Percentiles rank a stretch among this genome's conserved stretches.
phyloP scores from a whole-genome alignment of 2,113 vertebrate genomes.

The Leptodactylus fuscus region DNA sequence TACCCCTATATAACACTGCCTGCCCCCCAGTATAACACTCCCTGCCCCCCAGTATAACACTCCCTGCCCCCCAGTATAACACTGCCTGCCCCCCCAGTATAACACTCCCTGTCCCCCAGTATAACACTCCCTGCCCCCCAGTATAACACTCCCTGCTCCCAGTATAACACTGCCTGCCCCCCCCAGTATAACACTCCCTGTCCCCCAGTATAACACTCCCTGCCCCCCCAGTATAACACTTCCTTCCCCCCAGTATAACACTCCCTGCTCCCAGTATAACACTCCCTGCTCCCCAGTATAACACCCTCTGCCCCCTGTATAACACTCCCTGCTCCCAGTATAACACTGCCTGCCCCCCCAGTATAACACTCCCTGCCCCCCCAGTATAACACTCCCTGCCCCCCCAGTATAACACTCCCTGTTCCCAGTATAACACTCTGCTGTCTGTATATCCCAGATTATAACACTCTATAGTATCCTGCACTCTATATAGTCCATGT shows the following conservation, averaged over 20 bases:
- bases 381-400: too few species aligned
- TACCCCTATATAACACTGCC: not conserved
- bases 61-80: not conserved
- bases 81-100: not conserved
- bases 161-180: not conserved
- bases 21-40: not conserved
- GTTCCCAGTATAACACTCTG: not conserved
- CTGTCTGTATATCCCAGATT: not conserved
- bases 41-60: not conserved
- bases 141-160: not conserved
- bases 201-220: not conserved
- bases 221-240: not conserved
- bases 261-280: too few species aligned
- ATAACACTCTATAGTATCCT: not conserved
- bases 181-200: not conserved
- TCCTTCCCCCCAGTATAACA: too few species aligned
- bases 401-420: too few species aligned
- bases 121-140: not conserved
- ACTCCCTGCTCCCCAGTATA: too few species aligned
- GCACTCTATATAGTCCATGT: too few species aligned
- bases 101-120: not conserved
- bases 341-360: not conserved
- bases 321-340: not conserved
- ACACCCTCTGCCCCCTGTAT: not conserved
- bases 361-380: not conserved